A percentile compares a stretch with the other conserved stretches of the same genome.
These are phyloP conservation scores for Muntiacus reevesi DNA, from an alignment of 2,113 vertebrate species.

Conservation along the genomic window DNA sequence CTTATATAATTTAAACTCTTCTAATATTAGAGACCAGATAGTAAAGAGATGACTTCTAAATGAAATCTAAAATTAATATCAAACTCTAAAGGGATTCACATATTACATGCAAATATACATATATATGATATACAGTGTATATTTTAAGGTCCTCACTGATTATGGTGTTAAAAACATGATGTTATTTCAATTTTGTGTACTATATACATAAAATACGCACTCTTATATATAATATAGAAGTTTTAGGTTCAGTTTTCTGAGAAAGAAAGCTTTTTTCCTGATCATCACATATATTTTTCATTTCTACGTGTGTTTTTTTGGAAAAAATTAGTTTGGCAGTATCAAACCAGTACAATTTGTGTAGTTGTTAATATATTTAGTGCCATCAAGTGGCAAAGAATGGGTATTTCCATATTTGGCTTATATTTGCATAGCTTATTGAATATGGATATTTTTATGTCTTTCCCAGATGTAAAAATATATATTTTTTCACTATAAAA, in stretches of 20 bases:
- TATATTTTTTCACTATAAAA: neutral
- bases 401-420: neutral
- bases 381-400: slow-evolving; percentile 55
- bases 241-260: neutral
- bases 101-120: neutral
- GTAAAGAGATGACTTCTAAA: neutral
- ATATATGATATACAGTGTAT: neutral
- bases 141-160: neutral
- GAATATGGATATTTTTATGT: neutral
- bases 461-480: neutral
- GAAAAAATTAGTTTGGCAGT: neutral
- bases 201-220: neutral
- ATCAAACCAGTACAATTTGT: neutral
- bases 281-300: neutral
- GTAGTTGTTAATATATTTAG: slow-evolving; percentile 5
- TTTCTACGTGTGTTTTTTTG: neutral
- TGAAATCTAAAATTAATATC: slow-evolving; percentile 7
- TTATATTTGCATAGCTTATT: neutral
- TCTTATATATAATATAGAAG: neutral
- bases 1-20: neutral
- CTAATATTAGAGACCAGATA: neutral
- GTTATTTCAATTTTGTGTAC: neutral
- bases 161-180: neutral
- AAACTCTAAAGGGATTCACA: neutral
- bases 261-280: neutral